Evolutionary conservation across 2,797 vertebrate species (phyloP).

Genomic region (Poecilia velifera): DNA sequence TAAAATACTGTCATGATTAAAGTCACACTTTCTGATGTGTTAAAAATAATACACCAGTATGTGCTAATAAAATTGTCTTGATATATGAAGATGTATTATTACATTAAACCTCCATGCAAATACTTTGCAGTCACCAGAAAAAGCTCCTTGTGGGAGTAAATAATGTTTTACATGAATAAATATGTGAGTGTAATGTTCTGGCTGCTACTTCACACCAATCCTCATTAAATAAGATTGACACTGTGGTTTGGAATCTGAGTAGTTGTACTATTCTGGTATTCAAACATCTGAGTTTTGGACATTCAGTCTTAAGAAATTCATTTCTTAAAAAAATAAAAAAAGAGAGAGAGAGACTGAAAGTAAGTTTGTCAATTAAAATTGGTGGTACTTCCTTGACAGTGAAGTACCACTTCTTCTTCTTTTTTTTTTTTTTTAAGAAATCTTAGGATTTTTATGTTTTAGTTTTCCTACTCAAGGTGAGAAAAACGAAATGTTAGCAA

Average conservation of each 20-base stretch:
- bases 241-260: neutral
- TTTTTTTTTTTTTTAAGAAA: too few relatives aligned
- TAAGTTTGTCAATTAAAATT: neutral
- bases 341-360: too few relatives aligned
- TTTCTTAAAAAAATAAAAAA: neutral
- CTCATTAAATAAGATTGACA: neutral
- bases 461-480: too few relatives aligned
- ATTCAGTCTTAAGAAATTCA: neutral
- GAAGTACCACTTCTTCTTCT: too few relatives aligned
- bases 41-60: neutral
- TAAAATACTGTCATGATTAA: constrained; percentile 22
- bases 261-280: neutral
- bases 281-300: neutral
- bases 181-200: neutral
- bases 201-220: neutral
- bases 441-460: too few relatives aligned
- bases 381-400: neutral
- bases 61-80: neutral
- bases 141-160: neutral
- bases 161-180: neutral
- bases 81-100: neutral
- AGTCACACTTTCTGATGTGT: constrained; percentile 6
- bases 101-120: neutral
- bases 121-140: neutral
- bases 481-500: too few relatives aligned